Evolutionary conservation across 1,140 invertebrate species (phyloP), one percentile per base, ranked within the genome.

Genomic region (Eumeta japonica): DNA sequence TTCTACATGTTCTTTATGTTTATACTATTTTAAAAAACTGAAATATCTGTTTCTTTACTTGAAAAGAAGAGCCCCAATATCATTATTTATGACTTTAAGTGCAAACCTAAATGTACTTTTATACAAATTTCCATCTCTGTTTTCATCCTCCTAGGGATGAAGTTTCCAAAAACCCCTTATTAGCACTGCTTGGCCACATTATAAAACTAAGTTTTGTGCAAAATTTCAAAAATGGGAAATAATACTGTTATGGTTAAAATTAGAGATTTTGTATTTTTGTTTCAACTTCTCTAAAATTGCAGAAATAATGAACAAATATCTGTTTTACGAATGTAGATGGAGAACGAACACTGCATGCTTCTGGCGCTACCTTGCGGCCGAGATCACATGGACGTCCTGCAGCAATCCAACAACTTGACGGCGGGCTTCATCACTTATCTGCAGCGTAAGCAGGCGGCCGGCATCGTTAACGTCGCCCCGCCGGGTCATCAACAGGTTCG

Each of bases 371-470:
- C 96, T 16, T 97, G 92, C 68, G 96, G 95, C 3, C 83, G 88
- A 37, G 90, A 96, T 71, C 90, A 94, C 57, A 83, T 89, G 67
- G 94, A 97, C 62, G 90, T 97, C 12, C 70, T 93, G 24, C 87
- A 93, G 64, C 94, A 98, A 65, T 93, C 89, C 18, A 88, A 87
- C 57, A 93, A 92, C 62, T 80, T 98, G 39, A 86, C 86, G 40
- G 86, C 83, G 42, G 92, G 92, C 42, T 97, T 99, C 64, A 98
- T 98, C 51, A 94, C 90, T 31, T 98, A 98, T 68, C 79, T 98
- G 43, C 90, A 92, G 74, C 84, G 89, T 48, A 99, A 99, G 73
- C 90, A 94, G 75, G 95, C 95, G 33, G 96, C 96, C 42, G 96
- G 96, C 41, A 98, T 99, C 57, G 92, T 98, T 38, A 98, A 98